Evolutionary conservation across 1,140 invertebrate species (phyloP), one percentile per base, ranked within the genome.

Genomic region (Drosophila watanabei): DNA sequence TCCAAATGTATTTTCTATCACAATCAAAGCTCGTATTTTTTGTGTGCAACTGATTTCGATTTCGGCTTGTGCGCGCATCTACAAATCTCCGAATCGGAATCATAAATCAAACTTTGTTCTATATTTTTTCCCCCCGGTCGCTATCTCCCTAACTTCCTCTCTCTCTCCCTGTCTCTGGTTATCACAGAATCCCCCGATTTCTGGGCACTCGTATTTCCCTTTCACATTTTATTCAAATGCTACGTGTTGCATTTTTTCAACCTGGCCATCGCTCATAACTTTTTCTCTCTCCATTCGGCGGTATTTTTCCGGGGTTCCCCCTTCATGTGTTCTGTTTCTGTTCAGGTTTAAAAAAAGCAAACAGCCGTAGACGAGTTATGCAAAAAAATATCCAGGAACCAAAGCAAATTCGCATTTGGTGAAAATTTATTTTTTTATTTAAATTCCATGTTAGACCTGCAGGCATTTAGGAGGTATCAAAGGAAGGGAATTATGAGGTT

Each of bases 91-190:
- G 46, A 79, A 62, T 70, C 41, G 54, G 35, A 66, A 62, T 64
- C 79, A 89, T 85, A 90, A 90, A 90, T 90, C 85, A 90, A 80
- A 69, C 77, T 73, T 78, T 68, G 61, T 63, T 57, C 64, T 70
- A 72, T 58, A 59, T 62, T 64, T 83, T 82, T 32, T 51, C 52
- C 32, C 18, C 52, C 32, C 18, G 24, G 45, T 8, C 18, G 37
- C 30, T 79, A 41, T 56, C 73, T 54, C n/a, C 7, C 4, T 14
- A 10, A 41, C 43, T 33, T 48, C 24, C 72, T 39, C 54, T 39
- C 49, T 18, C 49, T 45, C 30, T 51, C 52, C 28, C 33, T 18
- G 28, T 28, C 35, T 46, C 14, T 33, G 20, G 46, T 45, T 51
- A 72, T 79, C 65, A 43, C 32, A 43, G 45, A 18, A 7, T 48